These are phyloP conservation scores for Sturmia bella DNA, from an alignment of 2,888 invertebrate genomes.

Conservation along the genomic window DNA sequence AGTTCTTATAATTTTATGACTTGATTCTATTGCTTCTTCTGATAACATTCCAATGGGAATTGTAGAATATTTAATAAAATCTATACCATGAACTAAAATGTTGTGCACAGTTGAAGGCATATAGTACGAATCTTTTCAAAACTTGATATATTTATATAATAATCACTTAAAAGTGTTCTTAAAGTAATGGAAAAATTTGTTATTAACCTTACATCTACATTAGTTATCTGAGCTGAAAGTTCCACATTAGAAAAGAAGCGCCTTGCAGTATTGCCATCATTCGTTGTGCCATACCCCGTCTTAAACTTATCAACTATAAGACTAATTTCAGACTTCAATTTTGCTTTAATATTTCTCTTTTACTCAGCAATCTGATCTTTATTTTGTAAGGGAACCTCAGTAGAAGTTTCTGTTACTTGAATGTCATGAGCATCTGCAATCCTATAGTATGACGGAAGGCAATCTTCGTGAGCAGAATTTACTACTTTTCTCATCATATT, in stretches of 20 bases:
- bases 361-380: constrained; percentile 14
- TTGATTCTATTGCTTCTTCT: too few relatives aligned
- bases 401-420: background rate
- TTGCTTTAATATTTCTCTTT: constrained; percentile 25
- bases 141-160: constrained; percentile 3
- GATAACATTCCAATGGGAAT: constrained; percentile 17
- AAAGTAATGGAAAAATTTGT: too few relatives aligned
- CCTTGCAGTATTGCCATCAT: constrained; percentile 7
- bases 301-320: constrained; percentile 23
- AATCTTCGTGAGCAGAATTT: background rate
- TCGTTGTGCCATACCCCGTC: constrained; percentile 18
- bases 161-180: background rate
- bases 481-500: background rate
- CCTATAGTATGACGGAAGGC: background rate
- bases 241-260: background rate
- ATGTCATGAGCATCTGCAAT: background rate
- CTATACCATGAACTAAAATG: constrained; percentile 2
- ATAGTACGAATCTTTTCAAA: constrained; percentile 10
- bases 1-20: constrained; percentile 18
- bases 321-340: constrained; percentile 20
- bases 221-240: constrained; percentile 3
- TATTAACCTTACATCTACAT: background rate
- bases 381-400: constrained; percentile 1
- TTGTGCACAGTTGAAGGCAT: constrained; percentile 17
- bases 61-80: constrained; percentile 12